Evolutionary conservation across 1,140 invertebrate genomes (phyloP), one percentile per base, ranked within the genome.

Genomic region (Zaprionus africanus): DNA sequence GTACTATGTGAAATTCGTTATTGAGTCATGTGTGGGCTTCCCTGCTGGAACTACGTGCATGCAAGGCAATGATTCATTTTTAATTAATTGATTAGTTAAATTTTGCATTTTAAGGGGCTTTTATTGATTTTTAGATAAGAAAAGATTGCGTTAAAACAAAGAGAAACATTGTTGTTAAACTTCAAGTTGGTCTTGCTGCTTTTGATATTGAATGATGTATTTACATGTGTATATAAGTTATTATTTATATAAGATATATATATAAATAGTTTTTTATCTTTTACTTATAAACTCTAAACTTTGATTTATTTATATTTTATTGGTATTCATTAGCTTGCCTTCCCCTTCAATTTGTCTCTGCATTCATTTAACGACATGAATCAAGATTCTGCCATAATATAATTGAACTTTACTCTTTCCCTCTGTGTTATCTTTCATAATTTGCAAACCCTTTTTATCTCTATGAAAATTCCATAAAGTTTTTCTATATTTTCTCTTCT

Each of bases 1-100:
- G 15, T 9, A 31, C 5, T 31, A 13, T n/a, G 24, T 51, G 4
- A 22, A 22, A 46, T 57, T 11, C 5, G 31, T 12, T 13, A 5
- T 43, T 65, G 26, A 17, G 15, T 56, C 24, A 56, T 19, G 17
- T 24, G 4, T 57, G 51, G 51, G 24, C 53, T 56, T 65, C 36
- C 63, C 63, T 57, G 1, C 4, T 22, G 46, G 19, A 24, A 2
- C 12, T 51, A n/a, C n/a, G n/a, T n/a, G n/a, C n/a, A 24, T 6
- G 11, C 4, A 1, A 51, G 5, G 19, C 1, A 7, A 24, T 51
- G 46, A 51, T 12, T 51, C 46, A 51, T 1, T 38, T 5, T 5
- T 3, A 38, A 15, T 38, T 5, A 15, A 38, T 38, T 13, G 1
- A 11, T 0, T 17, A 11, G n/a, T 46, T 13, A 7, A n/a, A 51